phyloP scores from a whole-genome alignment of 2,888 invertebrate species.

The Lysandra bellargus region DNA sequence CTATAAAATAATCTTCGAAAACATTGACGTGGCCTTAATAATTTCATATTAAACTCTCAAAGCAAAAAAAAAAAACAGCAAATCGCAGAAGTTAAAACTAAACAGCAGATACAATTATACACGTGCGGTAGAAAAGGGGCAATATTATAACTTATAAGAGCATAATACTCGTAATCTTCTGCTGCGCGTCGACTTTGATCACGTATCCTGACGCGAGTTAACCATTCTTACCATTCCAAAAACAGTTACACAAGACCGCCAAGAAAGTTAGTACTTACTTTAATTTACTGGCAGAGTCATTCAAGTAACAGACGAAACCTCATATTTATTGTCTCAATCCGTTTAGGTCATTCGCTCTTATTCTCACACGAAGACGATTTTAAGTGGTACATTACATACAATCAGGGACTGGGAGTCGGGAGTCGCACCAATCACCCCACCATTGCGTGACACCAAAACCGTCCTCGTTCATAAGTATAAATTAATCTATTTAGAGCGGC shows the following conservation, averaged over 20 bases:
- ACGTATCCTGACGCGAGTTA: no score
- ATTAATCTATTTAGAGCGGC: conserved; percentile 81
- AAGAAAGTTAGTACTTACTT: not conserved
- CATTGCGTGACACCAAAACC: conserved; percentile 79
- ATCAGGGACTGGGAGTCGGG: conserved; percentile 56
- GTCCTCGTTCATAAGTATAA: conserved; percentile 81
- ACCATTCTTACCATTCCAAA: no score
- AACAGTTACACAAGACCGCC: not conserved
- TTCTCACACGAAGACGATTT: not conserved
- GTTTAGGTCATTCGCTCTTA: conserved; percentile 22
- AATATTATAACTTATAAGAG: no score
- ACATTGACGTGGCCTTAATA: no score
- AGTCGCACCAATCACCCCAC: conserved; percentile 78
- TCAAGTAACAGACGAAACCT: not conserved
- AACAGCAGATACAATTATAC: no score
- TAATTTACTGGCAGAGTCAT: not conserved
- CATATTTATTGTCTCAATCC: not conserved
- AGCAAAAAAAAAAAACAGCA: no score
- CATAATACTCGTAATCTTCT: no score
- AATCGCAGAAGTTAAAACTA: no score
- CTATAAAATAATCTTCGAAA: not conserved
- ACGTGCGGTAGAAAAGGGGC: no score
- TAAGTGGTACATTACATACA: conserved; percentile 25
- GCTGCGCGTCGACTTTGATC: no score
- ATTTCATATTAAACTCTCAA: no score